These are phyloP conservation scores for Clivina fossor DNA, from an alignment of 2,888 invertebrate species.

Conservation along the genomic window DNA sequence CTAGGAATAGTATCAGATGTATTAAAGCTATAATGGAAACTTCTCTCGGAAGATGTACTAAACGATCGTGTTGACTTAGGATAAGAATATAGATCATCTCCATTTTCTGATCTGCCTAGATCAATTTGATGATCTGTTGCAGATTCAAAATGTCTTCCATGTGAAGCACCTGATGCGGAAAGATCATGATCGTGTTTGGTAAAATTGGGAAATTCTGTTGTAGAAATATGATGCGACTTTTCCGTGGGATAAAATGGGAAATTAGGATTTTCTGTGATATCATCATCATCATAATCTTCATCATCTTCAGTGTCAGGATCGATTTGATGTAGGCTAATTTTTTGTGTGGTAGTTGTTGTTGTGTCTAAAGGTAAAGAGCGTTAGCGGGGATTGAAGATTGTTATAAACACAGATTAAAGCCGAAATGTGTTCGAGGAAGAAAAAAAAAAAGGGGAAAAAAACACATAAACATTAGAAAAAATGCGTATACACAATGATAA, in stretches of 20 bases:
- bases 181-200: slow-evolving; percentile 11
- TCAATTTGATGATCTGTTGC: not conserved
- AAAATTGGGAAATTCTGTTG: slow-evolving; percentile 16
- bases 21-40: no score
- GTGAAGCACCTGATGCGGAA: slow-evolving; percentile 7
- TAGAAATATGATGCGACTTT: slow-evolving; percentile 2
- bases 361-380: slow-evolving; percentile 2
- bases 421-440: slow-evolving; percentile 2
- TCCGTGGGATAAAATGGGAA: slow-evolving; percentile 17
- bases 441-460: slow-evolving; percentile 10
- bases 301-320: slow-evolving; percentile 31
- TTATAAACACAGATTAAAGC: no score
- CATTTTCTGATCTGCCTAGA: slow-evolving; percentile 2
- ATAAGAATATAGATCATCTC: not conserved
- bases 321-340: slow-evolving; percentile 18
- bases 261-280: slow-evolving; percentile 25
- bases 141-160: not conserved
- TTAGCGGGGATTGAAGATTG: not conserved
- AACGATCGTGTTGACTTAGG: not conserved
- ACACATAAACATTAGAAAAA: slow-evolving; percentile 26
- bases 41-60: not conserved
- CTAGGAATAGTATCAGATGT: not conserved
- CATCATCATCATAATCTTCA: slow-evolving; percentile 29
- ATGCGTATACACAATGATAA: slow-evolving; percentile 30
- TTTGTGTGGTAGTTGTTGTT: slow-evolving; percentile 12